phyloP scores from a whole-genome alignment of 2,797 vertebrate genomes.

The Adrianichthys oophorus region DNA sequence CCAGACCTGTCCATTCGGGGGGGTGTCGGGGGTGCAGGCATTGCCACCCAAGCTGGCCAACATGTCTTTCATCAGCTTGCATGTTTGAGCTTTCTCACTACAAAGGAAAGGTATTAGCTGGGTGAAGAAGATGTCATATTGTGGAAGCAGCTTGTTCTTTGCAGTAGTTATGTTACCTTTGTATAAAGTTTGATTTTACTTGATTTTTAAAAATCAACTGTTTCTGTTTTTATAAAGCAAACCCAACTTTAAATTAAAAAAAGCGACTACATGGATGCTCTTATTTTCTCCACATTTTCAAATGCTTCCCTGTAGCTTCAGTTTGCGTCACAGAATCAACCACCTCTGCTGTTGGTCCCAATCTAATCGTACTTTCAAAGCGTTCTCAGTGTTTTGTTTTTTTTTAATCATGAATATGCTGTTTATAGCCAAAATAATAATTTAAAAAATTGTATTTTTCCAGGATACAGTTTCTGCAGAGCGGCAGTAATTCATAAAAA shows the following conservation, averaged over 20 bases:
- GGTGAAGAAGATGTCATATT: conserved; percentile 3
- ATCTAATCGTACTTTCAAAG: too few relatives aligned
- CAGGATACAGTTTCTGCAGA: too few relatives aligned
- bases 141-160: neutral
- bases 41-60: conserved; percentile 74
- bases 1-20: conserved; percentile 62
- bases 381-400: too few relatives aligned
- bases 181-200: too few relatives aligned
- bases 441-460: too few relatives aligned
- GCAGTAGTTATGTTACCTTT: conserved; percentile 13
- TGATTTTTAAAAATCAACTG: too few relatives aligned
- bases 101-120: conserved; percentile 12
- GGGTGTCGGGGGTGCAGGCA: conserved; percentile 16
- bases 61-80: conserved; percentile 61
- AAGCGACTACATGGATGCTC: neutral
- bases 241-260: neutral
- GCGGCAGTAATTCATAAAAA: too few relatives aligned
- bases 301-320: conserved; percentile 14
- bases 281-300: conserved; percentile 1
- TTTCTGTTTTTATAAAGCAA: neutral
- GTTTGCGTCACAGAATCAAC: conserved; percentile 9
- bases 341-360: conserved; percentile 1
- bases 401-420: too few relatives aligned
- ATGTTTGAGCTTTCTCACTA: conserved; percentile 33
- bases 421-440: too few relatives aligned